phyloP scores from a whole-genome alignment of 2,113 vertebrate genomes.

The Nothobranchius furzeri region DNA sequence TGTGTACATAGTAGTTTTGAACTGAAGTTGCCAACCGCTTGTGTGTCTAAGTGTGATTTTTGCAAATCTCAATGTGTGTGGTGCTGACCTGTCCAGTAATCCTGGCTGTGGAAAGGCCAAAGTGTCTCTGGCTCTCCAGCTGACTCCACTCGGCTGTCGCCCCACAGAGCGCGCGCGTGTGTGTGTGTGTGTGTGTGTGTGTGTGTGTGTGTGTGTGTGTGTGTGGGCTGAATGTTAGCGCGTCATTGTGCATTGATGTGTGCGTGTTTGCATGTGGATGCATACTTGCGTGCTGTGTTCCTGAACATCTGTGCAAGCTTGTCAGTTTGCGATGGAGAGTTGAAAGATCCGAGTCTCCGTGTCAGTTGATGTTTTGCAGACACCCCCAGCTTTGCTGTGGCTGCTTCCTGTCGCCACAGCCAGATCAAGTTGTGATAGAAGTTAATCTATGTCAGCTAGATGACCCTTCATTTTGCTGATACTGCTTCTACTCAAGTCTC shows the following conservation, averaged over 20 bases:
- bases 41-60: slow-evolving; percentile 21
- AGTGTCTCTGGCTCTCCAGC: slow-evolving; percentile 74
- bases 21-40: slow-evolving; percentile 31
- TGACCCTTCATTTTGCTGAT: slow-evolving; percentile 44
- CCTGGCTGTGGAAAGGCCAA: slow-evolving; percentile 73
- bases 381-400: slow-evolving; percentile 39
- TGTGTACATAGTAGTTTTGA: slow-evolving; percentile 23
- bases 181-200: slow-evolving; percentile 14
- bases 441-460: slow-evolving; percentile 54
- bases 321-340: slow-evolving; percentile 47
- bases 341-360: slow-evolving; percentile 63
- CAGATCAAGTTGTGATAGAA: slow-evolving; percentile 51
- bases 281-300: slow-evolving; percentile 34
- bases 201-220: slow-evolving; percentile 24
- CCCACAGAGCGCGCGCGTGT: slow-evolving; percentile 34
- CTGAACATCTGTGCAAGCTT: slow-evolving; percentile 39
- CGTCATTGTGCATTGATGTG: slow-evolving; percentile 17
- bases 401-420: slow-evolving; percentile 68
- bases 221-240: slow-evolving; percentile 14
- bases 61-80: slow-evolving; percentile 61
- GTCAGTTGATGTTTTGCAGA: slow-evolving; percentile 66
- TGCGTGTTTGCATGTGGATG: slow-evolving; percentile 20
- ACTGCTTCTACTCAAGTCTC: background rate
- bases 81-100: slow-evolving; percentile 76
- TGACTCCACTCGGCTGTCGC: slow-evolving; percentile 75